These are phyloP conservation scores for Pocillopora verrucosa DNA, from an alignment of 64 coral and sea anemone species.

Conservation along the genomic window DNA sequence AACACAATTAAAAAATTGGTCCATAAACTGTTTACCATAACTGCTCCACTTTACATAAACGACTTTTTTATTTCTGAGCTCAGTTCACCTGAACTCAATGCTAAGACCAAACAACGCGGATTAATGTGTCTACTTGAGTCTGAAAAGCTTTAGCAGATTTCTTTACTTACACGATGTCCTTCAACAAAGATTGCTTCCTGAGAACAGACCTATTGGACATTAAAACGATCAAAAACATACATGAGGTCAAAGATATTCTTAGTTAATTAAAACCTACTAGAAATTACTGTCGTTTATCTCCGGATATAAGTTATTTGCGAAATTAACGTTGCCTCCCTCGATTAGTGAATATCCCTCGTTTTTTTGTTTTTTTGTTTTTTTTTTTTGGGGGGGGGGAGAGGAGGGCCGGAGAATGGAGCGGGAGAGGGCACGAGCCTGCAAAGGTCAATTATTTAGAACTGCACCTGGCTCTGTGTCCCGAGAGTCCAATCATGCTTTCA, in stretches of 20 bases:
- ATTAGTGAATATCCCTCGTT: no score
- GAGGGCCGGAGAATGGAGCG: no score
- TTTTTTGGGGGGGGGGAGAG: no score
- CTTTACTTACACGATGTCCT: slow-evolving; percentile 85
- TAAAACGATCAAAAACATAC: not conserved
- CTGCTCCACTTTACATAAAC: no score
- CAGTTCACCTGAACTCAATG: no score
- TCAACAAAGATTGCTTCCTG: slow-evolving; percentile 90
- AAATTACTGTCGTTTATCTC: no score
- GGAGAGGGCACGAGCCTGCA: no score
- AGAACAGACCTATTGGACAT: slow-evolving; percentile 71
- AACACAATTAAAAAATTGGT: no score
- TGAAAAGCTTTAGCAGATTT: not conserved
- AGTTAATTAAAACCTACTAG: no score
- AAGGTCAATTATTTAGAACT: not conserved
- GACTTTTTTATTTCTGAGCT: no score
- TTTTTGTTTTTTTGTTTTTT: no score
- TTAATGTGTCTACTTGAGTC: not conserved
- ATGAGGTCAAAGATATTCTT: not conserved
- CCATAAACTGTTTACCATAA: no score
- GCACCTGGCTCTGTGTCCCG: slow-evolving; percentile 81
- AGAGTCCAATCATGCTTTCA: slow-evolving; percentile 89
- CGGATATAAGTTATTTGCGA: not conserved
- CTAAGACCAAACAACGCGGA: not conserved
- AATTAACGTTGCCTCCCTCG: not conserved